A percentile compares a stretch with the other conserved stretches of the same genome.
Evolutionary conservation across 2,113 vertebrate species (phyloP).

Genomic region (Hippocampus abdominalis): DNA sequence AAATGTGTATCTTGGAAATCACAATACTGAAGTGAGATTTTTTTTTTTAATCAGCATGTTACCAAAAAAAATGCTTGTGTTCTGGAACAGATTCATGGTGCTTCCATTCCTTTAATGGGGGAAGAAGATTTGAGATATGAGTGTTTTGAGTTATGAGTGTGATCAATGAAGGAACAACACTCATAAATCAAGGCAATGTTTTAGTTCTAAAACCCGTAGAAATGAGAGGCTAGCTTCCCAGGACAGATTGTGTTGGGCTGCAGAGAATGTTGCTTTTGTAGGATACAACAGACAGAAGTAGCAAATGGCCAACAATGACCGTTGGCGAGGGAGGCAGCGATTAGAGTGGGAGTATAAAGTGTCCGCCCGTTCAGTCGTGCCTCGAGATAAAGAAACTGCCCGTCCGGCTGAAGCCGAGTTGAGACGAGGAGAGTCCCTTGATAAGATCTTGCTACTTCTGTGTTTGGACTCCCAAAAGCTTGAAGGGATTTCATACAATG

Average conservation of each 20-base stretch:
- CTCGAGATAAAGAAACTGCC: conserved; percentile 21
- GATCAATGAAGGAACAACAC: background rate
- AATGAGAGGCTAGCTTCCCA: background rate
- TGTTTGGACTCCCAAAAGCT: background rate
- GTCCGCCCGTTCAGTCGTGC: conserved; percentile 3
- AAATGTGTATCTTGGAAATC: too few species aligned
- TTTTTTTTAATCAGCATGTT: too few species aligned
- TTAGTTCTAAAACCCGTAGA: background rate
- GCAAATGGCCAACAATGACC: background rate
- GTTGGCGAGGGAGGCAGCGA: background rate
- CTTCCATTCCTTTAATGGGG: too few species aligned
- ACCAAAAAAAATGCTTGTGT: too few species aligned
- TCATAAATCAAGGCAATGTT: background rate
- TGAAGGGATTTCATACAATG: background rate
- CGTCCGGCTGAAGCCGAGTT: conserved; percentile 11
- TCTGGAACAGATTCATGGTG: too few species aligned
- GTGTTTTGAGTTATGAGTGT: too few species aligned
- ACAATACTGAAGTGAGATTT: too few species aligned
- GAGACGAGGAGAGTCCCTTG: conserved; percentile 18
- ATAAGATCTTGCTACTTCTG: conserved; percentile 10
- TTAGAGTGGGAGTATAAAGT: background rate
- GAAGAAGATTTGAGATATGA: too few species aligned
- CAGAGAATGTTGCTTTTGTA: background rate
- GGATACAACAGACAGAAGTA: background rate
- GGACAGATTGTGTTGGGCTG: background rate